phyloP scores from a whole-genome alignment of 64 coral and sea anemone species.

The Montipora cactus region DNA sequence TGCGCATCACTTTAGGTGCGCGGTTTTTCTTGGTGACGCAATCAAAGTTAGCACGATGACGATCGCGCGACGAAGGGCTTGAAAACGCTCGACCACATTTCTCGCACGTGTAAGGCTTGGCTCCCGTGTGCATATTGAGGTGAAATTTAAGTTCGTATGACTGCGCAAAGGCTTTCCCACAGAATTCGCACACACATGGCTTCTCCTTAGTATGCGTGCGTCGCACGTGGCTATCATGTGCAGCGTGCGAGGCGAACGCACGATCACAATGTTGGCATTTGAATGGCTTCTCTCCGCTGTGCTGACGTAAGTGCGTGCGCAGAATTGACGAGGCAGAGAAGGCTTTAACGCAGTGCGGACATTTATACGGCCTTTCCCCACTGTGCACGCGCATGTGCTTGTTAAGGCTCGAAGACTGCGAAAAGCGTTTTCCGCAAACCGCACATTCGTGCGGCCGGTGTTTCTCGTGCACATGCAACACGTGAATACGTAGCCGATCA shows the following conservation, averaged over 20 bases:
- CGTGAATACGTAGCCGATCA: conserved; percentile 89
- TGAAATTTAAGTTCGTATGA: conserved; percentile 97
- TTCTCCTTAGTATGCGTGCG: conserved; percentile 95
- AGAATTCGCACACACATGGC: conserved; percentile 88
- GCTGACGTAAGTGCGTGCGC: conserved; percentile 90
- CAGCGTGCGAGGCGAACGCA: conserved; percentile 91
- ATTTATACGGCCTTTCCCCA: conserved; percentile 89
- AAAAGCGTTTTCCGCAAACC: conserved; percentile 84
- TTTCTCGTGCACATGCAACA: conserved; percentile 90
- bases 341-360: conserved; percentile 86
- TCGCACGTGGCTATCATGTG: conserved; percentile 96
- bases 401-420: conserved; percentile 94
- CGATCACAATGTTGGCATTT: conserved; percentile 90
- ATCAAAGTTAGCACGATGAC: conserved; percentile 91
- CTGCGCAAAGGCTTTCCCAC: conserved; percentile 91
- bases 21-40: conserved; percentile 89
- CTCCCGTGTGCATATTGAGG: conserved; percentile 96
- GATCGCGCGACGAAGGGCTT: conserved; percentile 93
- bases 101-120: conserved; percentile 93
- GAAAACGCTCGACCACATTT: conserved; percentile 93
- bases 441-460: conserved; percentile 86
- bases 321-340: conserved; percentile 92
- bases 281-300: conserved; percentile 93
- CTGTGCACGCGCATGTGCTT: conserved; percentile 97
- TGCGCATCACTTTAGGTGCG: conserved; percentile 91